Evolutionary conservation across 2,113 vertebrate genomes (phyloP).

Genomic region (Microtus montanus): DNA sequence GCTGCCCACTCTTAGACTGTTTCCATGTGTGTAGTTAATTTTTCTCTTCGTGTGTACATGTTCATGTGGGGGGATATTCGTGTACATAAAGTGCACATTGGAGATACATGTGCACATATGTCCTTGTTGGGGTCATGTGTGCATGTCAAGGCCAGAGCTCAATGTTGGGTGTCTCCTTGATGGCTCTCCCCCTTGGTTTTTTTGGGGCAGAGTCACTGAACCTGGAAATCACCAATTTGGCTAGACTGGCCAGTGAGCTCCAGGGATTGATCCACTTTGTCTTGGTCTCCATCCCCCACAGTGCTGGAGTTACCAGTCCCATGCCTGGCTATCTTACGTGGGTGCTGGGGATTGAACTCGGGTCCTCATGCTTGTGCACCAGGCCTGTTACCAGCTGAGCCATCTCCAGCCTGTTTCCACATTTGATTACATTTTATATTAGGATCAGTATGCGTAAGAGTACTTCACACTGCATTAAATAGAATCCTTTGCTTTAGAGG

Average conservation of each 20-base stretch:
- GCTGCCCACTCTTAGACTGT: background rate
- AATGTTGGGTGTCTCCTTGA: background rate
- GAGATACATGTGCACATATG: background rate
- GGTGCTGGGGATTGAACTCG: background rate
- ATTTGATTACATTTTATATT: conserved; percentile 34
- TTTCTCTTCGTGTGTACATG: background rate
- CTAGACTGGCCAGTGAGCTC: background rate
- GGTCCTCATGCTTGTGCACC: background rate
- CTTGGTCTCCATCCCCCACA: background rate
- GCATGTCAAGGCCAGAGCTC: background rate
- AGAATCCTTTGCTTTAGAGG: background rate
- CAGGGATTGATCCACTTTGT: background rate
- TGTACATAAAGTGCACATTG: background rate
- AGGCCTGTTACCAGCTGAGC: background rate
- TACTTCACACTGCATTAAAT: background rate
- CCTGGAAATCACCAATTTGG: background rate
- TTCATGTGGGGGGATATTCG: background rate
- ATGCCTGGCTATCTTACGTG: background rate
- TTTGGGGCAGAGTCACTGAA: background rate
- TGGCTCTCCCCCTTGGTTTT: background rate
- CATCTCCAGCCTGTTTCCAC: background rate
- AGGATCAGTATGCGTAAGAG: background rate
- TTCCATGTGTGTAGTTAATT: background rate
- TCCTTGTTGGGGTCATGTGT: background rate
- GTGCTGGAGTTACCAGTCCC: background rate